Evolutionary conservation across 2,797 vertebrate genomes (phyloP), one percentile per base, ranked within the genome.

Genomic region (Parambassis ranga): DNA sequence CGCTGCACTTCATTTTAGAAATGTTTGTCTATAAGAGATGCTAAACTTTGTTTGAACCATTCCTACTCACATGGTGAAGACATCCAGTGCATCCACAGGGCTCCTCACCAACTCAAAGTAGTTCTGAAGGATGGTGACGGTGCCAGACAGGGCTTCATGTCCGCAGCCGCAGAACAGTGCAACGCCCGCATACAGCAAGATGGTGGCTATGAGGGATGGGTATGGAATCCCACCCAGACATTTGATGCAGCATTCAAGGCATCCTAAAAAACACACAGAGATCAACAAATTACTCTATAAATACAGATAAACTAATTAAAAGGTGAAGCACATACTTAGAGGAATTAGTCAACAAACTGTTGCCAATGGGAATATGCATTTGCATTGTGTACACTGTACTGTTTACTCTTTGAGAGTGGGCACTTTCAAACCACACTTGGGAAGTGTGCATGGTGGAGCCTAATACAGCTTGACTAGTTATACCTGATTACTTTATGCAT

Each of bases 111-210:
- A 94, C 86, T 98, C 96, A 65, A 99, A 99, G 89, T 99, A 98
- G 89, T 94, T 98, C 81, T 98, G 96, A 77, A 99, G 95, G 82
- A 99, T 98, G 86, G 95, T 96, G 89, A 97, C 95, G 0, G 96
- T 98, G 81, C 97, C 97, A 1, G 96, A 95, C 38, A 99, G 94
- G 1, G 97, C 97, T 91, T 98, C 97, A 65, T 99, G 97, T 9
- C 97, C 97, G 4, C 97, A 99, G 62, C 96, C 96, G 68, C 97
- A 99, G 93, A 98, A 99, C 28, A 99, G 92, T 0, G 96, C 97
- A 33, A 99, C 96, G 0, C 97, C 97, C 1, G 96, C 96, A 0
- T 99, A 99, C 13, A 98, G 94, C 86, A 99, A 87, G 89, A 99
- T 97, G 78, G 97, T 98, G 53, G 97, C 97, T 10, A 98, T 94